phyloP scores from a whole-genome alignment of 2,797 vertebrate species.

The Trematomus bernacchii region DNA sequence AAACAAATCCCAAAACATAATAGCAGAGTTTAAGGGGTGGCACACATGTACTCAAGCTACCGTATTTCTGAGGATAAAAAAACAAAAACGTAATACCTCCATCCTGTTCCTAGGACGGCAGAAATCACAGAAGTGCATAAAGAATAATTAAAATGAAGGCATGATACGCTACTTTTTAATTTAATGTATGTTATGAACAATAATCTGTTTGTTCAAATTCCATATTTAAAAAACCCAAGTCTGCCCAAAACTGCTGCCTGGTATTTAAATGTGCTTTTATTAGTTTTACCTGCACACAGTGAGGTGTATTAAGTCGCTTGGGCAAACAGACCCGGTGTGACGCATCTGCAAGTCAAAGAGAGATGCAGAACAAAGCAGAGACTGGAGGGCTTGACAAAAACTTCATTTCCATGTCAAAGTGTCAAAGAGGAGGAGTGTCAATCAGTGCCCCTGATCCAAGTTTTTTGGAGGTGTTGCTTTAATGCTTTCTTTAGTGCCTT shows the following conservation, averaged over 20 bases:
- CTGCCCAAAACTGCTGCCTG: constrained; percentile 31
- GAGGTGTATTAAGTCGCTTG: constrained; percentile 63
- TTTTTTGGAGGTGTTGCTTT: constrained; percentile 69
- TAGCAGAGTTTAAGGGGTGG: neutral
- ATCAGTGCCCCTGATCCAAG: constrained; percentile 70
- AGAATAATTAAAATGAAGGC: constrained; percentile 34
- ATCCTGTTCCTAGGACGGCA: neutral
- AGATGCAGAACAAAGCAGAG: constrained; percentile 64
- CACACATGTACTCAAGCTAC: neutral
- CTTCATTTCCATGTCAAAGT: constrained; percentile 80
- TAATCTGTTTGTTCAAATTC: constrained; percentile 33
- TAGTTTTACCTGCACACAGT: constrained; percentile 47
- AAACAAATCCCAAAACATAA: constrained; percentile 14
- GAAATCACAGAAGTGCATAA: neutral
- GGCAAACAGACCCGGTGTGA: constrained; percentile 68
- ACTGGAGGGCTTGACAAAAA: constrained; percentile 72
- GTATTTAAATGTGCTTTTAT: constrained; percentile 61
- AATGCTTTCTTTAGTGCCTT: constrained; percentile 65
- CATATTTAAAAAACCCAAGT: constrained; percentile 24
- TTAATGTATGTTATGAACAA: constrained; percentile 46
- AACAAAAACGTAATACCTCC: constrained; percentile 7
- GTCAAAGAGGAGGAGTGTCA: constrained; percentile 75
- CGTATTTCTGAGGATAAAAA: neutral
- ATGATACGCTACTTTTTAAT: constrained; percentile 42
- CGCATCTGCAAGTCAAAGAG: constrained; percentile 60